Percentiles rank a stretch among this genome's conserved stretches.
Evolutionary conservation across 2,888 invertebrate genomes (phyloP).

Genomic region (Dicyrtomina minuta): DNA sequence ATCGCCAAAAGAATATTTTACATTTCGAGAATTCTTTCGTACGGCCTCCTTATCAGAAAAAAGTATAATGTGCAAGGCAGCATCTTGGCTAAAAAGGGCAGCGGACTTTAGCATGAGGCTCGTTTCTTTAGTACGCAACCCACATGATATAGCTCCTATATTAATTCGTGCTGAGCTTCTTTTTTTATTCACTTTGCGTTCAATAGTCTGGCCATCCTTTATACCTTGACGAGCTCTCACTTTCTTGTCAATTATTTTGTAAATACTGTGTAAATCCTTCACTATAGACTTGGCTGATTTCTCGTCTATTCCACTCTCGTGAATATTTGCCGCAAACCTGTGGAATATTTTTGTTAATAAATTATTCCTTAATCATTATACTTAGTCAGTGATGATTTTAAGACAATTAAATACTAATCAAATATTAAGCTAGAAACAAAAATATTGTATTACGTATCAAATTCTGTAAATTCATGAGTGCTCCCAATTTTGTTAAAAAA

Average conservation of each 20-base stretch:
- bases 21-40: neutral
- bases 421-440: too few relatives aligned
- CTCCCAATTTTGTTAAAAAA: too few relatives aligned
- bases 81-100: slow-evolving; percentile 14
- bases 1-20: neutral
- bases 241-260: neutral
- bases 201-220: neutral
- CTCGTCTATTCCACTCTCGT: too few relatives aligned
- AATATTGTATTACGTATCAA: too few relatives aligned
- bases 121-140: neutral
- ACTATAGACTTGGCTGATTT: neutral
- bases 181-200: neutral
- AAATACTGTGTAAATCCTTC: neutral
- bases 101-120: slow-evolving; percentile 5
- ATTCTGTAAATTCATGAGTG: too few relatives aligned
- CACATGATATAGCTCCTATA: slow-evolving; percentile 1
- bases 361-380: too few relatives aligned
- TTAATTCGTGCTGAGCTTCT: neutral
- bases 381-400: too few relatives aligned
- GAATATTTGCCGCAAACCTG: too few relatives aligned
- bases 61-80: slow-evolving; percentile 4
- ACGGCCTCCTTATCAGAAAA: slow-evolving; percentile 4
- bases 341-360: too few relatives aligned
- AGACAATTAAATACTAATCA: too few relatives aligned
- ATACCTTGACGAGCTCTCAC: neutral